These are phyloP conservation scores for Clanis bilineata DNA, from an alignment of 2,888 invertebrate species.

Conservation along the genomic window DNA sequence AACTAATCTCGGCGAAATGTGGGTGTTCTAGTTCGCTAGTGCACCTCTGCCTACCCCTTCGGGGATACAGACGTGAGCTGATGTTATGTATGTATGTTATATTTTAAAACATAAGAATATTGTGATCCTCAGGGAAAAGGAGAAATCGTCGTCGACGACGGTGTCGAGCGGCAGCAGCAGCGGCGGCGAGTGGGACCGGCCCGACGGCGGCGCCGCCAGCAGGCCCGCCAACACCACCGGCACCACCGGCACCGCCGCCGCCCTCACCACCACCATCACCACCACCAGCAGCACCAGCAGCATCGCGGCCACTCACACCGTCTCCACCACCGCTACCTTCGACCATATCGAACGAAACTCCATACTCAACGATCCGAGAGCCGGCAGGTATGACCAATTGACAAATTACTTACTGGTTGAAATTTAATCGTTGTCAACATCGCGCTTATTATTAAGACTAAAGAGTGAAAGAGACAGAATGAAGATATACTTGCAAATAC, in stretches of 20 bases:
- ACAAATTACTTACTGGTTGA: neutral
- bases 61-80: too few relatives aligned
- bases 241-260: conserved; percentile 34
- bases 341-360: conserved; percentile 86
- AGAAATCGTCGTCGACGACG: conserved; percentile 54
- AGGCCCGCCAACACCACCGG: conserved; percentile 31
- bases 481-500: too few relatives aligned
- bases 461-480: too few relatives aligned
- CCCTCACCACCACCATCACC: conserved; percentile 25
- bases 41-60: neutral
- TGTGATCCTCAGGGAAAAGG: conserved; percentile 56
- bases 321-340: conserved; percentile 65
- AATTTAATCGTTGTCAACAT: too few relatives aligned
- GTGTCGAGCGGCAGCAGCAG: conserved; percentile 49
- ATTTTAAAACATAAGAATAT: neutral
- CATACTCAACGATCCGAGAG: conserved; percentile 85
- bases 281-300: conserved; percentile 34
- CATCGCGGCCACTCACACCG: conserved; percentile 24
- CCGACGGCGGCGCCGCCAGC: conserved; percentile 57
- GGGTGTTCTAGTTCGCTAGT: too few relatives aligned
- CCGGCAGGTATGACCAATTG: conserved; percentile 65
- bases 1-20: too few relatives aligned
- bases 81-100: too few relatives aligned
- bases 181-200: conserved; percentile 66
- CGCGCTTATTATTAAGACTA: too few relatives aligned